These are phyloP conservation scores for Butastur rufipennis DNA, from an alignment of 2,113 vertebrate species.

Conservation along the genomic window DNA sequence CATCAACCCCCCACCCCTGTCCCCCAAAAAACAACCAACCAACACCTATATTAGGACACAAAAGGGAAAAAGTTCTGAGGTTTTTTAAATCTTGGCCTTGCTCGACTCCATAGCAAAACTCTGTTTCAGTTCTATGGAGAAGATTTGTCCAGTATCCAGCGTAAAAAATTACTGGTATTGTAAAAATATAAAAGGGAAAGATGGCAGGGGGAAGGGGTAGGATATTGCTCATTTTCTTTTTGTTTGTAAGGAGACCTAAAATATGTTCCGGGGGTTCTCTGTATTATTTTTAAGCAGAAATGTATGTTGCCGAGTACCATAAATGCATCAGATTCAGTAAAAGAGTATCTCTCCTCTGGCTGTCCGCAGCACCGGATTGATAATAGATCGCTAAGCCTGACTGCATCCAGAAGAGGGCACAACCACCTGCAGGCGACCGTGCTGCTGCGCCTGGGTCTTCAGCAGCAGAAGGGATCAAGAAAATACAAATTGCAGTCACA, in stretches of 20 bases:
- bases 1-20: neutral
- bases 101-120: neutral
- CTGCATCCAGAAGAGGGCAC: neutral
- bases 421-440: neutral
- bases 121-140: neutral
- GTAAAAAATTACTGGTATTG: neutral
- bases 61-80: neutral
- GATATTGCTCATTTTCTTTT: neutral
- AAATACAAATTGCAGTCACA: no score
- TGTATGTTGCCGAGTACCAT: neutral
- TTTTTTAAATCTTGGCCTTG: neutral
- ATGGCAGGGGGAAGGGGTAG: neutral
- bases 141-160: neutral
- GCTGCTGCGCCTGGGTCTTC: neutral
- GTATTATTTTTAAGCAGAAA: neutral
- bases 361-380: no score
- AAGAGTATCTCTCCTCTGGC: neutral
- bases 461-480: neutral
- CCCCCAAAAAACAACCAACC: neutral
- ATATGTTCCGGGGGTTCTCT: rapidly evolving
- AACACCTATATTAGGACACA: no score
- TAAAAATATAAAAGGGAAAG: neutral
- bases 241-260: neutral
- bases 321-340: neutral
- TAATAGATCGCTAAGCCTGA: no score